Evolutionary conservation across 2,113 vertebrate species (phyloP).

Genomic region (Lophochroa leadbeateri): DNA sequence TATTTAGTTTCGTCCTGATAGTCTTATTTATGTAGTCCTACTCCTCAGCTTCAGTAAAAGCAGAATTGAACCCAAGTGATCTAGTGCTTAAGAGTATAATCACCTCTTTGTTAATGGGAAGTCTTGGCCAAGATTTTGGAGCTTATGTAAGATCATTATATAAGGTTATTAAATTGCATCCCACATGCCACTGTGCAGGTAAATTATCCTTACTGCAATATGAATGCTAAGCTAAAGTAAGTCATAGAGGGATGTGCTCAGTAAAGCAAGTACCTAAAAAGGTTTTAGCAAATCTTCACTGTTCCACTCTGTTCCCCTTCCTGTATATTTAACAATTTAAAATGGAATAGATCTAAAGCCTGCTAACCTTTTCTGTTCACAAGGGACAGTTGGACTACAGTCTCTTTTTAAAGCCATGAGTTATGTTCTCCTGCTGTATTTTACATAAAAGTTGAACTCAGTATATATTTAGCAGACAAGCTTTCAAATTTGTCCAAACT

Average conservation of each 20-base stretch:
- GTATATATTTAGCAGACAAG: background rate
- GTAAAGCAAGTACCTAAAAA: background rate
- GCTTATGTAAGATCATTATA: slow-evolving; percentile 51
- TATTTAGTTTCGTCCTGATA: background rate
- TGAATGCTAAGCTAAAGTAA: background rate
- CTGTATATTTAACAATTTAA: background rate
- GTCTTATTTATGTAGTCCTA: background rate
- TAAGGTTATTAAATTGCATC: slow-evolving; percentile 52
- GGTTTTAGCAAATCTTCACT: background rate
- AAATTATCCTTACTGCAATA: slow-evolving; percentile 17
- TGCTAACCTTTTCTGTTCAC: background rate
- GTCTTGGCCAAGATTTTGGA: slow-evolving; percentile 27
- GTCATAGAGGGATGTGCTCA: background rate
- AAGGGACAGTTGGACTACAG: background rate
- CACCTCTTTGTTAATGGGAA: slow-evolving; percentile 12
- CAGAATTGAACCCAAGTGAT: slow-evolving; percentile 4
- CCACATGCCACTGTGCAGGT: background rate
- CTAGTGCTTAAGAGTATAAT: slow-evolving; percentile 32
- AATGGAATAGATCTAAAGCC: background rate
- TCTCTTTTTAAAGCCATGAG: background rate
- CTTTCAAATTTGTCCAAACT: background rate
- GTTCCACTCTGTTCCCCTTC: background rate
- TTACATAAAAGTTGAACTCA: background rate
- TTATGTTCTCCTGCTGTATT: background rate
- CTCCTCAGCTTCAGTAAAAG: background rate